A percentile compares a stretch with the other conserved stretches of the same genome.
Conservation (phyloP, 2,113 vertebrate species). For the Sinocyclocheilus anophthalmus region DNA sequence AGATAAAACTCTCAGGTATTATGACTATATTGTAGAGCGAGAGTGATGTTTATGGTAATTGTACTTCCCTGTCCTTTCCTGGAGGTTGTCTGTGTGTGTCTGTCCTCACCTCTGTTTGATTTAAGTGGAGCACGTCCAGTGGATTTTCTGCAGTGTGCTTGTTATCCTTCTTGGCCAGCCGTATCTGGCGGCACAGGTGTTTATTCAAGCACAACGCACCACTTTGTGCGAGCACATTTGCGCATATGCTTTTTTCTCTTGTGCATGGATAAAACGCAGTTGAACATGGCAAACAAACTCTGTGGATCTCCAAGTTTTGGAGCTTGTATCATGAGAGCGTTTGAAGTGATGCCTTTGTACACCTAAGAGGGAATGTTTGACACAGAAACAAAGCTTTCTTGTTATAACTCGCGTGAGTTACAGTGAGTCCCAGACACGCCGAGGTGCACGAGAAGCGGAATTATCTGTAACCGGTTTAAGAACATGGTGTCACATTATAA, state of each 20-base stretch:
- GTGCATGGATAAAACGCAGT: conserved; percentile 21
- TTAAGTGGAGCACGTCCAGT: conserved; percentile 34
- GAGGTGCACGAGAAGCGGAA: conserved; percentile 27
- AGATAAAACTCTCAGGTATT: conserved; percentile 34
- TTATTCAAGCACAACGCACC: conserved; percentile 24
- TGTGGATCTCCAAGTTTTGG: neutral
- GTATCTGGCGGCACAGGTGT: conserved; percentile 42
- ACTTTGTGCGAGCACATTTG: neutral
- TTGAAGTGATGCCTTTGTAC: conserved; percentile 18
- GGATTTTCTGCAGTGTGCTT: conserved; percentile 33
- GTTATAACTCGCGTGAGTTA: neutral
- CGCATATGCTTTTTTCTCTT: neutral
- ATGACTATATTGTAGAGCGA: conserved; percentile 21
- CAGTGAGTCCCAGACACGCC: conserved; percentile 7
- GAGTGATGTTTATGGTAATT: conserved; percentile 31
- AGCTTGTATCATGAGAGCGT: conserved; percentile 14
- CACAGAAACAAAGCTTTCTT: conserved; percentile 18
- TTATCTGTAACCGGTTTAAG: conserved; percentile 26
- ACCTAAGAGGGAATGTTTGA: conserved; percentile 15
- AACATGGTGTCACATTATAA: conserved; percentile 29
- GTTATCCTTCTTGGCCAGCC: conserved; percentile 29
- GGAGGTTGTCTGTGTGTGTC: neutral
- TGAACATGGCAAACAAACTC: conserved; percentile 16
- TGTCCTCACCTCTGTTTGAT: conserved; percentile 25
- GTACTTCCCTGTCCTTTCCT: neutral